Evolutionary conservation across 2,888 invertebrate species (phyloP).

Genomic region (Dicycla oo): DNA sequence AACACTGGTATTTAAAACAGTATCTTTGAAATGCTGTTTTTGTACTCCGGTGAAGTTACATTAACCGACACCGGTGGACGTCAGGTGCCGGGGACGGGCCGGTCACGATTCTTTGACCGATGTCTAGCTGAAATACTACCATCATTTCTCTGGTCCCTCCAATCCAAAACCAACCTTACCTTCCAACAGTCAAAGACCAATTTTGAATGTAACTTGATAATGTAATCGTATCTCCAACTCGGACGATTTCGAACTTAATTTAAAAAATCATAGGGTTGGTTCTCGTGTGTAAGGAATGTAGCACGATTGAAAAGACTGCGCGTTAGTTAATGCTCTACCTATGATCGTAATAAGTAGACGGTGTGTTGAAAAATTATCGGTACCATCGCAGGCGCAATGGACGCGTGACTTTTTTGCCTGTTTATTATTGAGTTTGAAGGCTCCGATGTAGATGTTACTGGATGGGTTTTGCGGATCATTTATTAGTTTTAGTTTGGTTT

Average conservation of each 20-base stretch:
- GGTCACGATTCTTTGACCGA: constrained; percentile 90
- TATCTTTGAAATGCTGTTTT: constrained; percentile 80
- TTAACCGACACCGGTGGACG: constrained; percentile 84
- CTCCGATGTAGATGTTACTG: constrained; percentile 69
- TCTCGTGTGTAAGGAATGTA: constrained; percentile 53
- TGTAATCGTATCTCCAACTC: constrained; percentile 47
- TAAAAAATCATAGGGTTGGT: constrained; percentile 39
- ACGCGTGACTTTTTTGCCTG: constrained; percentile 88
- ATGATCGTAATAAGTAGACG: constrained; percentile 90
- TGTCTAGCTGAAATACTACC: constrained; percentile 83
- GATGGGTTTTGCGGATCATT: constrained; percentile 60
- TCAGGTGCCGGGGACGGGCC: constrained; percentile 88
- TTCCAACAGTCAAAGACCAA: constrained; percentile 10
- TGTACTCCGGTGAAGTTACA: constrained; percentile 80
- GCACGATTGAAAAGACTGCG: constrained; percentile 77
- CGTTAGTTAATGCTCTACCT: constrained; percentile 88
- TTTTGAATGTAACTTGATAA: constrained; percentile 40
- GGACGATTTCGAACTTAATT: constrained; percentile 60
- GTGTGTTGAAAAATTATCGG: constrained; percentile 91
- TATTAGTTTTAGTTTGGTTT: constrained; percentile 3
- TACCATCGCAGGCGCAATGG: constrained; percentile 89
- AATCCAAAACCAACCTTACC: constrained; percentile 69
- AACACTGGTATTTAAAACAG: constrained; percentile 76
- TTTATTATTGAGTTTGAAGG: constrained; percentile 85
- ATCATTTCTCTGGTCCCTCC: constrained; percentile 52